Percentiles rank a stretch among this genome's conserved stretches.
Evolutionary conservation across 2,113 vertebrate genomes (phyloP).

Genomic region (Amphilophus citrinellus): DNA sequence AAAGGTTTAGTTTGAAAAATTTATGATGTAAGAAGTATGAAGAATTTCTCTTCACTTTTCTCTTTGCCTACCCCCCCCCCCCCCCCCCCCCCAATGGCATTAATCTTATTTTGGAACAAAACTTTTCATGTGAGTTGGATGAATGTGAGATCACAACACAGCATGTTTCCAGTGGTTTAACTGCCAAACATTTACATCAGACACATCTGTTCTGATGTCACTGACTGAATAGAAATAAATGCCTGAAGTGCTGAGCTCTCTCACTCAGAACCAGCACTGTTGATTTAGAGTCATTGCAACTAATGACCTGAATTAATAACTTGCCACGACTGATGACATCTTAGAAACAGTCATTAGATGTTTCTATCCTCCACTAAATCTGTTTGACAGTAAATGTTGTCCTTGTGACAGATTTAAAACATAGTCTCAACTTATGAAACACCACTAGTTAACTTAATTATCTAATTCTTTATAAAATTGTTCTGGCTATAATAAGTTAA

Average conservation of each 20-base stretch:
- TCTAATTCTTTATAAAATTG: neutral
- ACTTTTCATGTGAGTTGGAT: constrained; percentile 19
- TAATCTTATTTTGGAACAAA: constrained; percentile 17
- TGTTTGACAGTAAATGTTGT: neutral
- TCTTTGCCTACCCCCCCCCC: neutral
- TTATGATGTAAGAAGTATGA: neutral
- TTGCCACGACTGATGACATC: neutral
- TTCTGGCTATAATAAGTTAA: neutral
- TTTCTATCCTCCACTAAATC: neutral
- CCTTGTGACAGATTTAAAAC: neutral
- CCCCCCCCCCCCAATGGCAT: neutral
- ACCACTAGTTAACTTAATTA: neutral
- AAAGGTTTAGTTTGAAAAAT: constrained; percentile 1
- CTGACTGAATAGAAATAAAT: constrained; percentile 57
- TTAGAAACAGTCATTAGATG: neutral
- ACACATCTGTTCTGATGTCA: constrained; percentile 66
- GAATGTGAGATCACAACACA: constrained; percentile 54
- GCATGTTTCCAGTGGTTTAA: constrained; percentile 18
- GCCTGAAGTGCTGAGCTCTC: constrained; percentile 49
- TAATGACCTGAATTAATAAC: constrained; percentile 15
- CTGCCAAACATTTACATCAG: constrained; percentile 59
- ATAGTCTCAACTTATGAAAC: neutral
- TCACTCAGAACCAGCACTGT: constrained; percentile 15
- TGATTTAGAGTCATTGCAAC: constrained; percentile 22
- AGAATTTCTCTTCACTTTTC: constrained; percentile 6